phyloP scores from a whole-genome alignment of 2,113 vertebrate genomes.

The Lepus americanus region DNA sequence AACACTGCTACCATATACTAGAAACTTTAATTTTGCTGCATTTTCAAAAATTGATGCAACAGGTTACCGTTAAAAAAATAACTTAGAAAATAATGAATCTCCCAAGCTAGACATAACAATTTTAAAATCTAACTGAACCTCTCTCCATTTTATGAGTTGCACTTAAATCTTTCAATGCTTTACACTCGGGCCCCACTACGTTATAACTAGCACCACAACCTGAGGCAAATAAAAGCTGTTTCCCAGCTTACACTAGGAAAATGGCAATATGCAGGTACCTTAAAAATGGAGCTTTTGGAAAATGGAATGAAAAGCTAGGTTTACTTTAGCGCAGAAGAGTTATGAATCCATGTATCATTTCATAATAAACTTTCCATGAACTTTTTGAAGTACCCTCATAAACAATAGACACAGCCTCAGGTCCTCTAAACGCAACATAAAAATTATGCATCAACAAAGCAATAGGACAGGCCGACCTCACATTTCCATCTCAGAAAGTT shows the following conservation, averaged over 20 bases:
- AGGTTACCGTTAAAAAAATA: neutral
- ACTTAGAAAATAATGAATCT: constrained; percentile 47
- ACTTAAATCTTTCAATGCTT: constrained; percentile 43
- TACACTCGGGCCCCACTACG: neutral
- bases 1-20: neutral
- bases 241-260: neutral
- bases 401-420: neutral
- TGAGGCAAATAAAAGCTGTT: constrained; percentile 52
- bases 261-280: neutral
- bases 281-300: no score
- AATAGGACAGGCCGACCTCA: neutral
- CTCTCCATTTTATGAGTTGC: constrained; percentile 14
- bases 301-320: no score
- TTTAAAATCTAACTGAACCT: constrained; percentile 64
- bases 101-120: constrained; percentile 53
- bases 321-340: no score
- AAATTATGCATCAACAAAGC: constrained; percentile 27
- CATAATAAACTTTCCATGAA: no score
- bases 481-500: constrained; percentile 16
- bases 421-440: constrained; percentile 10
- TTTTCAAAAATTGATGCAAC: constrained; percentile 50
- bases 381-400: neutral
- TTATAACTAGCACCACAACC: neutral
- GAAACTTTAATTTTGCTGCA: constrained; percentile 18
- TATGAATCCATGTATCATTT: no score